Conservation (phyloP, 1,140 invertebrate species). For the Stegodyphus mimosarum region DNA sequence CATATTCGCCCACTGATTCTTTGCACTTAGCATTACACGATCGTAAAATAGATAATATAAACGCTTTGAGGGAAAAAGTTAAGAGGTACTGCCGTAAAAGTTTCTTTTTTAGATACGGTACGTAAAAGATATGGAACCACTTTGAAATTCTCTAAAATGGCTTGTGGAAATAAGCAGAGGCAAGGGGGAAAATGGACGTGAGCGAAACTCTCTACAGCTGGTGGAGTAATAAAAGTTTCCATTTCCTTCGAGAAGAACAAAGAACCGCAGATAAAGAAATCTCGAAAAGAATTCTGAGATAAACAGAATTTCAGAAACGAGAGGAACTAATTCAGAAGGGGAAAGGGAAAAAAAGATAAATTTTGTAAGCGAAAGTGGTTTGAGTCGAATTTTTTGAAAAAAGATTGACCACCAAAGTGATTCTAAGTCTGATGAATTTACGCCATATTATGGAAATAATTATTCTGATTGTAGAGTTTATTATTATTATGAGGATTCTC, state of each 20-base stretch:
- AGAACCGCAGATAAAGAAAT: slow-evolving; percentile 27
- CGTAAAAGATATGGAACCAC: not conserved
- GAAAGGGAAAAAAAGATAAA: not conserved
- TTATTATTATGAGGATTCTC: no score
- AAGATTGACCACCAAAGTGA: no score
- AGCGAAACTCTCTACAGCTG: slow-evolving; percentile 5
- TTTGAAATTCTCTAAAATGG: slow-evolving; percentile 9
- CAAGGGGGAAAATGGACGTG: not conserved
- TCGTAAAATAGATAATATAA: no score
- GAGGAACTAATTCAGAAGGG: slow-evolving; percentile 13
- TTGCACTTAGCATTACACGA: no score
- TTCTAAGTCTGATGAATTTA: no score
- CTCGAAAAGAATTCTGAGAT: slow-evolving; percentile 1
- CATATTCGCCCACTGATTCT: no score
- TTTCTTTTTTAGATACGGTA: not conserved
- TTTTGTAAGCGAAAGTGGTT: no score
- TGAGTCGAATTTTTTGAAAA: no score
- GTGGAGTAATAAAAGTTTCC: slow-evolving; percentile 26
- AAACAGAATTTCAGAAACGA: slow-evolving; percentile 18
- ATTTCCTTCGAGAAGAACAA: not conserved
- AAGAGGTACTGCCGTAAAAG: not conserved
- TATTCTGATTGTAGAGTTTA: no score
- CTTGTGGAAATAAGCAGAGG: not conserved
- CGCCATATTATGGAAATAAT: no score
- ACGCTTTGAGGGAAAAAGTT: no score